phyloP scores from a whole-genome alignment of 2,888 invertebrate genomes.

The Pachymerium ferrugineum region DNA sequence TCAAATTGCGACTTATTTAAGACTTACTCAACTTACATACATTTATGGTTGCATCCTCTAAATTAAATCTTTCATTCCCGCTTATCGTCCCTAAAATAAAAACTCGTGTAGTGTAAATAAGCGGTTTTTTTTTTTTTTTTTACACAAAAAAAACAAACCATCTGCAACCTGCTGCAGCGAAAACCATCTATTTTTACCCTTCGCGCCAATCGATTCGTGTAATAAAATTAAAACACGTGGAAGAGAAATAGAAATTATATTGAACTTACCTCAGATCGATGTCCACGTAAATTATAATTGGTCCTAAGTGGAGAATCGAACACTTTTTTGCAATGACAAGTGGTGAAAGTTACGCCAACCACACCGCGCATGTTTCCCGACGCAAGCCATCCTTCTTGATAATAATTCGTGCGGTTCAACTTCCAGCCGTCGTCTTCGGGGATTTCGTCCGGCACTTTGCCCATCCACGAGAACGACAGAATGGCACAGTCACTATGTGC shows the following conservation, averaged over 20 bases:
- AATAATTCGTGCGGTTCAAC: conserved; percentile 87
- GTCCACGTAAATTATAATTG: conserved; percentile 95
- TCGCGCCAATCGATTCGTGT: not conserved
- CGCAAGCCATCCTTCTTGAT: conserved; percentile 96
- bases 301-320: conserved; percentile 69
- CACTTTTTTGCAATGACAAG: conserved; percentile 82
- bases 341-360: conserved; percentile 93
- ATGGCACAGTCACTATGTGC: conserved; percentile 94
- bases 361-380: conserved; percentile 90
- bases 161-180: conserved; percentile 7
- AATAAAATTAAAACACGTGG: not conserved
- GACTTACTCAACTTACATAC: no score
- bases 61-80: no score
- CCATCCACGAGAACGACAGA: conserved; percentile 95
- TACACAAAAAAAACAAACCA: not conserved
- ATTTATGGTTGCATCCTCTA: no score
- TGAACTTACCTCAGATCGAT: conserved; percentile 76
- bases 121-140: no score
- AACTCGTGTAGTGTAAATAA: no score
- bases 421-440: conserved; percentile 98
- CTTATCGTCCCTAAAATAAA: not conserved
- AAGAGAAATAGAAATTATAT: not conserved
- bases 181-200: not conserved
- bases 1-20: no score
- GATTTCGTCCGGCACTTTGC: conserved; percentile 90